Base-by-base conservation (phyloP, 1,140 invertebrate species). In the Procambarus clarkii region DNA sequence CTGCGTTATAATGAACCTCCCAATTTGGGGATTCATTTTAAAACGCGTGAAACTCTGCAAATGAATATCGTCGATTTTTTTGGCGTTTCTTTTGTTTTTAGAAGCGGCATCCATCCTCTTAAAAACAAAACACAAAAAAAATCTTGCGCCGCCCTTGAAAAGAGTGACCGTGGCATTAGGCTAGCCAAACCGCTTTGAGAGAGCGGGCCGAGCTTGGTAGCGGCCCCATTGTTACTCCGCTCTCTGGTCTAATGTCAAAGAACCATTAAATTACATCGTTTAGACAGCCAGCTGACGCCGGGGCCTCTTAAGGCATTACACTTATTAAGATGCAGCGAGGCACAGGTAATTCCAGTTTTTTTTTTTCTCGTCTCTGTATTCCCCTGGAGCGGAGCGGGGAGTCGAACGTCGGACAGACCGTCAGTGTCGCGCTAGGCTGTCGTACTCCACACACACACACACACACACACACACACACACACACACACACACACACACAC, bases 231-330 rank as follows among this genome's bases (percentile, higher is more conserved):
- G 83, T 86, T 86, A 44, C 69, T 46, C n/a, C 15, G 48, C 48
- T 13, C 71, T 86, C 83, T 54, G 83, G 69, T n/a, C 76, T 76
- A 76, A 76, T 86, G 83, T 76, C 71, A 64, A 46, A 76, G 83
- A 86, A 86, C 83, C 83, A 86, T 86, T 86, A 76, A 86, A 86
- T 86, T 86, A 86, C 83, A 74, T 86, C 83, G 83, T 77, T 76
- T 76, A 86, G 71, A 64, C 45, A 18, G 58, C 83, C 64, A 86
- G 44, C 83, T 86, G 83, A 86, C 69, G 81, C 81, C 48, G 83
- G 24, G 24, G 24, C 83, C 83, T 86, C 71, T 86, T 86, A 86
- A 64, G 83, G n/a, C 83, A 74, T 24, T 86, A 48, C 71, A 77
- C 69, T 86, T 86, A 86, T 77, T 76, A 77, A 76, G 69, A 74